Evolutionary conservation across 1,140 invertebrate genomes (phyloP), one percentile per base, ranked within the genome.

Genomic region (Holcopasites calliopsidis): DNA sequence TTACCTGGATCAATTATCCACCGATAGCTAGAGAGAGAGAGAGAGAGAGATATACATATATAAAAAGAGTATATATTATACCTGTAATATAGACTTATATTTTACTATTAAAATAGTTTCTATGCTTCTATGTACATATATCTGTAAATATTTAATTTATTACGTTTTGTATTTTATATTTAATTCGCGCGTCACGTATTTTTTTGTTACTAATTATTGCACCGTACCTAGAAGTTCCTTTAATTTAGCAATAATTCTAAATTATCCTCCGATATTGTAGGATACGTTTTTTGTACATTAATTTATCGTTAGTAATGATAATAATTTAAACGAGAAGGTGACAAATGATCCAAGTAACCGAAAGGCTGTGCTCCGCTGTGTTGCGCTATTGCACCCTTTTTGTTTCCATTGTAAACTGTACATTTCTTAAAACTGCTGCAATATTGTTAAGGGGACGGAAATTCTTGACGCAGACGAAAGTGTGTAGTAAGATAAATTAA

Each of bases 71-170:
- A 50, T 54, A 68, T 50, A 50, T 18, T 55, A 55, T 11, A 55
- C 7, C 4, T 38, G 10, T 5, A 21, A 42, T 44, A 47, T 8
- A 31, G 26, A 47, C 6, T 33, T 5, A 55, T 55, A 23, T 40
- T 54, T 40, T 52, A 71, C 40, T 28, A 60, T 61, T 54, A 52
- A n/a, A 16, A 16, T 64, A 64, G 44, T 8, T 28, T 42, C n/a
- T 73, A 64, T 4, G 35, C 55, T 70, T 66, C 13, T 28, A 52
- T 60, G 21, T 42, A n/a, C 23, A 42, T 61, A 57, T 11, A 57
- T 42, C 13, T 28, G 58, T 61, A 42, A 61, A 42, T 61, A 49
- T 49, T 58, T 71, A 71, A 71, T 7, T 71, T 71, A 71, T 71
- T 68, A 18, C 38, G 3, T 54, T 40, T 57, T 33, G 7, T 35